Evolutionary conservation across 2,888 invertebrate species (phyloP).

Genomic region (Tipula lateralis): DNA sequence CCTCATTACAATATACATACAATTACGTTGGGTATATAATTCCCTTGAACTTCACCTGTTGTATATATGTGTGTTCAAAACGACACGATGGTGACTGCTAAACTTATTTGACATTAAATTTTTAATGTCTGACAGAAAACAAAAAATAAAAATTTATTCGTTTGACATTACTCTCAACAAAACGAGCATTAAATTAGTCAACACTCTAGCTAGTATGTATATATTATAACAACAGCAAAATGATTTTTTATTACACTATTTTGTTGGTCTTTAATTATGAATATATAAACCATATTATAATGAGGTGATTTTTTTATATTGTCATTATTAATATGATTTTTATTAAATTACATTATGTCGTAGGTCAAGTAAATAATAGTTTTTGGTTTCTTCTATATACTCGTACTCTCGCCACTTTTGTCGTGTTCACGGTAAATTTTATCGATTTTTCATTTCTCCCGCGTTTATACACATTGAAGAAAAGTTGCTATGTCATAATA

Average conservation of each 20-base stretch:
- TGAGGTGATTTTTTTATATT: slow-evolving; percentile 12
- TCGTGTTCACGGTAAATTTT: not conserved
- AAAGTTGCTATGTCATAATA: not conserved
- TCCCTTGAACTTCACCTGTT: not conserved
- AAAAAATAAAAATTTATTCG: not conserved
- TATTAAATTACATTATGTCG: not conserved
- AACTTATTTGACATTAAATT: not conserved
- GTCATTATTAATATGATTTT: not conserved
- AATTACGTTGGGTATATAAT: not conserved
- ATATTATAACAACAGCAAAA: not conserved
- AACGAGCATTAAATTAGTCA: slow-evolving; percentile 6
- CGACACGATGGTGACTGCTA: not conserved
- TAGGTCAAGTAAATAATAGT: not conserved
- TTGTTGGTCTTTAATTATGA: slow-evolving; percentile 24
- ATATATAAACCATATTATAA: not conserved
- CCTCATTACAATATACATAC: not conserved
- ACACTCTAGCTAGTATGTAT: not conserved
- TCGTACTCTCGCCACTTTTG: not conserved
- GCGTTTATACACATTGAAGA: not conserved
- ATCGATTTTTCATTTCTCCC: slow-evolving; percentile 3
- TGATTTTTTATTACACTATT: not conserved
- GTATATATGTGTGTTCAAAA: not conserved
- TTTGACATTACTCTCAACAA: not conserved
- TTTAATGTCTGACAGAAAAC: not conserved
- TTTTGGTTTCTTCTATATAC: not conserved